These are phyloP conservation scores for Ceraclea dissimilis DNA, from an alignment of 2,888 invertebrate genomes.

Conservation along the genomic window DNA sequence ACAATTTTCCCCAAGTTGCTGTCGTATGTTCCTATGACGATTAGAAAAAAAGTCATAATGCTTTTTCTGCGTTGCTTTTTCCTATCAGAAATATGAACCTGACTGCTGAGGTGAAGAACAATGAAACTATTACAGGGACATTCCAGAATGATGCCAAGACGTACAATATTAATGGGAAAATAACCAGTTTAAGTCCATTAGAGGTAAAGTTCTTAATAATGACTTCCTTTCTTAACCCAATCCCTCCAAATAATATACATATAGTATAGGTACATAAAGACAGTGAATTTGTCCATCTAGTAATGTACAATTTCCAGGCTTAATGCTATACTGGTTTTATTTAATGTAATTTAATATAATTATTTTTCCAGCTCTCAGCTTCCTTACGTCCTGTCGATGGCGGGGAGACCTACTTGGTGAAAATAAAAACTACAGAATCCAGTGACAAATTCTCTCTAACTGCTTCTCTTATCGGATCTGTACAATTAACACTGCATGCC, in stretches of 20 bases:
- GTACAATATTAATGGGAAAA: conserved; percentile 39
- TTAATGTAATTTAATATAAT: too few species aligned
- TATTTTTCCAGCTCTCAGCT: conserved; percentile 34
- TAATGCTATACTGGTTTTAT: too few species aligned
- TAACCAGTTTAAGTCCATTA: conserved; percentile 36
- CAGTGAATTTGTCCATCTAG: too few species aligned
- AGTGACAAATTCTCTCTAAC: conserved; percentile 32
- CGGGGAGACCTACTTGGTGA: conserved; percentile 34
- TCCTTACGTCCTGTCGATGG: conserved; percentile 37
- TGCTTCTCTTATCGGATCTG: conserved; percentile 35
- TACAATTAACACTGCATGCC: conserved; percentile 35
- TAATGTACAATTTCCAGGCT: too few species aligned
- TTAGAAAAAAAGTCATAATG: too few species aligned
- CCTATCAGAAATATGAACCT: conserved; percentile 27
- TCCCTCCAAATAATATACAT: too few species aligned
- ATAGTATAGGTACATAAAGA: too few species aligned
- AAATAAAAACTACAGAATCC: conserved; percentile 33
- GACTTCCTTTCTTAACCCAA: too few species aligned
- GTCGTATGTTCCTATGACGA: too few species aligned
- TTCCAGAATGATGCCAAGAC: conserved; percentile 38
- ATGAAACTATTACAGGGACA: conserved; percentile 37
- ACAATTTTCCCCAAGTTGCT: too few species aligned
- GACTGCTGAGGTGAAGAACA: conserved; percentile 35
- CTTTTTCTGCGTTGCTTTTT: not conserved
- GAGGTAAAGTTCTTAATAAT: conserved; percentile 40